Evolutionary conservation across 2,797 vertebrate species (phyloP).

Genomic region (Dallia pectoralis): DNA sequence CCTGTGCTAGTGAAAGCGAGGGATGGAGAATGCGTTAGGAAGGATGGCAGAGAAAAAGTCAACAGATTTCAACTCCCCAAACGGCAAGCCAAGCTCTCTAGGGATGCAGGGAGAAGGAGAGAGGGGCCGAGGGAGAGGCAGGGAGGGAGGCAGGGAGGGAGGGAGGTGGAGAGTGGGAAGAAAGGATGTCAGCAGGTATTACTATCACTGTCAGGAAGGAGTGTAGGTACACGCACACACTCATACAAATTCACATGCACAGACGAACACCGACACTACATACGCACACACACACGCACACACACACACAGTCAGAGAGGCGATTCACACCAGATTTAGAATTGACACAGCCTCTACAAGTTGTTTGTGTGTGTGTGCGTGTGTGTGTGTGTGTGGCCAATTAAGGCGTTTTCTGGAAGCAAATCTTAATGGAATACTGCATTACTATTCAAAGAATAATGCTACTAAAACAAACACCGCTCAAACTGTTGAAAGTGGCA

Average conservation of each 20-base stretch:
- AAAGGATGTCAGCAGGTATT: constrained; percentile 75
- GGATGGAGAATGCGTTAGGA: constrained; percentile 62
- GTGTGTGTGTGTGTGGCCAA: no score
- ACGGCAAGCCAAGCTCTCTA: constrained; percentile 58
- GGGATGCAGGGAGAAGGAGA: constrained; percentile 66
- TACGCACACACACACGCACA: neutral
- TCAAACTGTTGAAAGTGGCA: no score
- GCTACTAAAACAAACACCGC: no score
- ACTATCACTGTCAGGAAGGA: constrained; percentile 73
- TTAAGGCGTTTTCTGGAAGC: no score
- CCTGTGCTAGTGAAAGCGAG: constrained; percentile 53
- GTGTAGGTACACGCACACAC: constrained; percentile 43
- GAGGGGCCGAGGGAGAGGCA: no score
- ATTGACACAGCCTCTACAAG: constrained; percentile 21
- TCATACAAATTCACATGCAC: constrained; percentile 16
- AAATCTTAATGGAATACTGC: no score
- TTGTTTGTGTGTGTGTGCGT: no score
- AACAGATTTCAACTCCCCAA: constrained; percentile 75
- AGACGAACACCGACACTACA: constrained; percentile 17
- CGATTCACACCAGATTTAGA: constrained; percentile 46
- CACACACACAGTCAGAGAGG: constrained; percentile 28
- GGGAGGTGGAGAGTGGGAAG: constrained; percentile 47
- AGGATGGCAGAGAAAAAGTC: constrained; percentile 68
- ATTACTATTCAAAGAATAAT: no score
- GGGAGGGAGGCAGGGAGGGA: constrained; percentile 58